Evolutionary conservation across 2,888 invertebrate species (phyloP).

Genomic region (Caenorhabditis doughertyi): DNA sequence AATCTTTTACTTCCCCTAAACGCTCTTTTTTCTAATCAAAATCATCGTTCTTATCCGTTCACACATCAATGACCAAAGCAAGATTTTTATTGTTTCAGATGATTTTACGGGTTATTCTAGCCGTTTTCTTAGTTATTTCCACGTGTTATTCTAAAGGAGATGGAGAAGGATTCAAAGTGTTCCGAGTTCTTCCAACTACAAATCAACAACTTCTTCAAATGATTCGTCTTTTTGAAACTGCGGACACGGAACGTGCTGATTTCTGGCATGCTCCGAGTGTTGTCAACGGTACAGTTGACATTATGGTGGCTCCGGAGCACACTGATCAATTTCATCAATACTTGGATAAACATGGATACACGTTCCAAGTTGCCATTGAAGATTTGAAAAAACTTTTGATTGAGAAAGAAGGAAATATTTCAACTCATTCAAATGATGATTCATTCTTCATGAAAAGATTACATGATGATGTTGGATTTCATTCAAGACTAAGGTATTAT

Average conservation of each 20-base stretch:
- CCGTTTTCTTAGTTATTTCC: neutral
- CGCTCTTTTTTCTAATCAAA: constrained; percentile 4
- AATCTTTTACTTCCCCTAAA: constrained; percentile 18
- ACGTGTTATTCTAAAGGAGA: neutral
- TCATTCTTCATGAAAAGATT: constrained; percentile 53
- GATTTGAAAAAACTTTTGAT: constrained; percentile 78
- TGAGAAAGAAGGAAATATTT: constrained; percentile 74
- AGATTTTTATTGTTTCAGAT: constrained; percentile 38
- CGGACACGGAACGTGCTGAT: constrained; percentile 73
- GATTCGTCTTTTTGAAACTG: constrained; percentile 73
- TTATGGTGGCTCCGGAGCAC: constrained; percentile 78
- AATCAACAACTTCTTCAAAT: constrained; percentile 71
- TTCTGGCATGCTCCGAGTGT: constrained; percentile 80
- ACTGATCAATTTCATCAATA: constrained; percentile 65
- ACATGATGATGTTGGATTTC: constrained; percentile 67
- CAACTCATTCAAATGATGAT: constrained; percentile 48
- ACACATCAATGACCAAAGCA: constrained; percentile 35
- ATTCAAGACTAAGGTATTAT: constrained; percentile 64
- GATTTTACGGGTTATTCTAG: constrained; percentile 61
- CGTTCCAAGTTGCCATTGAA: constrained; percentile 71
- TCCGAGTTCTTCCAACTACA: constrained; percentile 73
- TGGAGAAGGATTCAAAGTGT: constrained; percentile 74
- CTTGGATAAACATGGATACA: constrained; percentile 63
- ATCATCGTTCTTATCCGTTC: neutral
- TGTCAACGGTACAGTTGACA: constrained; percentile 76